Evolutionary conservation across 2,888 invertebrate species (phyloP).

Genomic region (Hoplodrina ambigua): DNA sequence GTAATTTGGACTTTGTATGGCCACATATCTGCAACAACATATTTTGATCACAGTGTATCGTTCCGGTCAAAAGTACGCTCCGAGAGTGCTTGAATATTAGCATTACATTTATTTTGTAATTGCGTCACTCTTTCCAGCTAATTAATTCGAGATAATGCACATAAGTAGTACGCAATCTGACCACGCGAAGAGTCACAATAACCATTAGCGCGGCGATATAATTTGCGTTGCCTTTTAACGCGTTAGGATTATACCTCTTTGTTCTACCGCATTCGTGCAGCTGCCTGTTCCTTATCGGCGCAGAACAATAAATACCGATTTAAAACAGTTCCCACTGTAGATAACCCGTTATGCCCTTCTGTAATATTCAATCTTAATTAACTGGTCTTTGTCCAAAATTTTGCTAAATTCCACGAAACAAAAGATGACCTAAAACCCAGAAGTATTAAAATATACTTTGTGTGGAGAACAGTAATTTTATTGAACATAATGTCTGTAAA

Average conservation of each 20-base stretch:
- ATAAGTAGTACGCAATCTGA: constrained; percentile 75
- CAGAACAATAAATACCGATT: constrained; percentile 84
- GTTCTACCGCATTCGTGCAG: constrained; percentile 83
- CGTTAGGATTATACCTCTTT: constrained; percentile 84
- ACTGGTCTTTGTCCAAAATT: constrained; percentile 56
- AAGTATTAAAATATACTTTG: constrained; percentile 23
- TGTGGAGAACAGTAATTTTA: constrained; percentile 49
- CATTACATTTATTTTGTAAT: constrained; percentile 60
- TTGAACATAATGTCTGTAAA: constrained; percentile 63
- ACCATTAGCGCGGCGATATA: constrained; percentile 70
- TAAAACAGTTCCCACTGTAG: constrained; percentile 82
- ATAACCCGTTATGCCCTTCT: constrained; percentile 77
- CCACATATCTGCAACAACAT: not conserved
- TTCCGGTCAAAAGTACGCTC: constrained; percentile 17
- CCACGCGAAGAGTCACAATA: constrained; percentile 72
- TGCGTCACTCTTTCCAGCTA: constrained; percentile 76
- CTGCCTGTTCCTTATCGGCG: constrained; percentile 85
- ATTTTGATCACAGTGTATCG: constrained; percentile 3
- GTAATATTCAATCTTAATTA: constrained; percentile 55
- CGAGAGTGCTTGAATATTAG: constrained; percentile 15
- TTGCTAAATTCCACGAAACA: constrained; percentile 50
- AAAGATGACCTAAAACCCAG: constrained; percentile 35
- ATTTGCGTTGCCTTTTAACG: constrained; percentile 80
- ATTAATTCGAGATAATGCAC: constrained; percentile 83
- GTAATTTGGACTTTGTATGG: constrained; percentile 37